Percentiles rank a stretch among this genome's conserved stretches.
Conservation (phyloP, 1,140 invertebrate species). For the Phortica variegata region DNA sequence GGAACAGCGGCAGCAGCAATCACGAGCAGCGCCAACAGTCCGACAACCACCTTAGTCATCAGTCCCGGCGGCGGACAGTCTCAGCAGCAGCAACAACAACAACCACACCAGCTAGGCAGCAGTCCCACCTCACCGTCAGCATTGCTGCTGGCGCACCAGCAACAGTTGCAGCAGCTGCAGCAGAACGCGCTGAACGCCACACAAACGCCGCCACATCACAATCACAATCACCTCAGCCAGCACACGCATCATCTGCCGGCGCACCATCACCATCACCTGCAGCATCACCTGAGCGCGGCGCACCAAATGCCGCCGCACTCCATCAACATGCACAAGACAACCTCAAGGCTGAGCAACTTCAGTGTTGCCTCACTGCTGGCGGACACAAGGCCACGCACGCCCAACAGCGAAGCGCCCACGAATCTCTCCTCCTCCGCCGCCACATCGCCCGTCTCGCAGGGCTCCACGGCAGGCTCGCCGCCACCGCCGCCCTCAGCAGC, state of each 20-base stretch:
- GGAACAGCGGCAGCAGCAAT: conserved; percentile 14
- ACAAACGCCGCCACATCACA: no score
- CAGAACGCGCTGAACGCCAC: no score
- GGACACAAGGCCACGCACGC: conserved; percentile 61
- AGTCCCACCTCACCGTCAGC: conserved; percentile 58
- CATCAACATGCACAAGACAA: conserved; percentile 55
- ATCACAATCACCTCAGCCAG: no score
- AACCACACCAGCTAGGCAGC: no score
- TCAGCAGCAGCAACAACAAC: conserved; percentile 30
- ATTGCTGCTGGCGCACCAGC: conserved; percentile 61
- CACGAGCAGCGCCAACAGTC: conserved; percentile 9
- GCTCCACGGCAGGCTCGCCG: conserved; percentile 39
- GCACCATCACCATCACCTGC: not conserved
- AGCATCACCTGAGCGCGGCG: conserved; percentile 35
- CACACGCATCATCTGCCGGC: not conserved
- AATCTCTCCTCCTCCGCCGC: conserved; percentile 51
- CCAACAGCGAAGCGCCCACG: conserved; percentile 49
- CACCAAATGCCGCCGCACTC: conserved; percentile 33
- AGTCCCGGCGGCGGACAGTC: conserved; percentile 20
- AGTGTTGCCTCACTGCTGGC: conserved; percentile 69
- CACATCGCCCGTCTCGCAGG: conserved; percentile 39
- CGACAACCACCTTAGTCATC: conserved; percentile 9
- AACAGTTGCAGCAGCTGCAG: conserved; percentile 47
- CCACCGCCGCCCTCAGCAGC: conserved; percentile 22
- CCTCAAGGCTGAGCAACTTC: conserved; percentile 65